Evolutionary conservation across 2,888 invertebrate species (phyloP).

Genomic region (Marasmarcha lunaedactyla): DNA sequence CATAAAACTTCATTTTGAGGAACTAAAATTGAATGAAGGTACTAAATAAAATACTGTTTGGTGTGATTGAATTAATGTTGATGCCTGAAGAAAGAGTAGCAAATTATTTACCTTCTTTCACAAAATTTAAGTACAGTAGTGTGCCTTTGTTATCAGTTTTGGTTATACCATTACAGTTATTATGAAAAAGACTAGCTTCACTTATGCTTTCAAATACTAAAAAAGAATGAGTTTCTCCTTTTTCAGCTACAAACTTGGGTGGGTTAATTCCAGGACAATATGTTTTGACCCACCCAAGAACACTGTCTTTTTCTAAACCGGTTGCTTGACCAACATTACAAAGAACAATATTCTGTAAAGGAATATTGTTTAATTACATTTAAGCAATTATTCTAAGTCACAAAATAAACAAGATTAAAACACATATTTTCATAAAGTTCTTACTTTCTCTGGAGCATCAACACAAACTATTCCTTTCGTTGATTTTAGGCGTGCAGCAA

Average conservation of each 20-base stretch:
- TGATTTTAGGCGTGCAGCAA: constrained; percentile 40
- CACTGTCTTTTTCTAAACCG: constrained; percentile 75
- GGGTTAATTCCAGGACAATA: constrained; percentile 65
- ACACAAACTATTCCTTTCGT: constrained; percentile 38
- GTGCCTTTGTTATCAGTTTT: constrained; percentile 69
- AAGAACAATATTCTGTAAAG: constrained; percentile 77
- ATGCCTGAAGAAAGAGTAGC: not conserved
- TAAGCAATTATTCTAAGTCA: not conserved
- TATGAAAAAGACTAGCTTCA: constrained; percentile 69
- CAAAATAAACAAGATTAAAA: not conserved
- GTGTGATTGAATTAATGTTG: too few species aligned
- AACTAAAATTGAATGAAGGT: constrained; percentile 30
- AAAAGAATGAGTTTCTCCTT: constrained; percentile 86
- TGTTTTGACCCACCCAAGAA: constrained; percentile 70
- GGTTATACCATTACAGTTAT: constrained; percentile 70
- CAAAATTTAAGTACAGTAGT: constrained; percentile 75
- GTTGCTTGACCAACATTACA: constrained; percentile 90
- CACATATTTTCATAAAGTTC: not conserved
- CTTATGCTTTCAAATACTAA: constrained; percentile 66
- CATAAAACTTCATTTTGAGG: constrained; percentile 41
- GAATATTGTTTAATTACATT: not conserved
- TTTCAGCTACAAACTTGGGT: constrained; percentile 76
- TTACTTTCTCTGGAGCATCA: too few species aligned
- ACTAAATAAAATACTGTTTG: too few species aligned
- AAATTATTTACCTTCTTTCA: constrained; percentile 71